Evolutionary conservation across 2,797 vertebrate species (phyloP), one percentile per base, ranked within the genome.

Genomic region (Takifugu ocellatus): DNA sequence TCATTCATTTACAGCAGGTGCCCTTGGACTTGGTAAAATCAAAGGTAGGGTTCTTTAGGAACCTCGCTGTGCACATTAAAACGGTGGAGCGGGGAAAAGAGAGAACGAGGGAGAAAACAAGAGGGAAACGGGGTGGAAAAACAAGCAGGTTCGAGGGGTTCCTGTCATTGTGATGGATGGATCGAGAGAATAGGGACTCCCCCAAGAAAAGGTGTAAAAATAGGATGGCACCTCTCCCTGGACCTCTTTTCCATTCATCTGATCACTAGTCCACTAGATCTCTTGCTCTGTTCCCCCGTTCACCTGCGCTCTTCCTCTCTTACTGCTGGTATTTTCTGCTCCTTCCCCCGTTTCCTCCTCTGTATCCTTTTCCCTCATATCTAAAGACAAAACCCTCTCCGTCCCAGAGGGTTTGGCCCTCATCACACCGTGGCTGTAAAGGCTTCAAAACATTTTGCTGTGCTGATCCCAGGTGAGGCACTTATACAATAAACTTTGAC

Each of bases 161-260:
- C 77, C 69, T 83, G 84, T 84, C 83, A 82, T 68, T 49, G 74
- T 90, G 88, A 90, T 87, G 81, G 86, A 89, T 89, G 71, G 78
- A 81, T 71, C 21, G 62, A 78, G 79, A 58, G 72, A 82, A 68
- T 33, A 69, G 75, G 73, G 62, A 70, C 66, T 87, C 85, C 85
- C 87, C 81, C 66, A 83, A 81, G 77, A 77, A 84, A 76, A 77
- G 56, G 75, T 68, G 71, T 84, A 90, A 89, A 88, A 90, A 88
- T 87, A 88, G 84, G 84, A 78, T 68, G 57, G 72, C 76, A 70
- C 72, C 72, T 80, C 63, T 87, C 81, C 82, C 84, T 53, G 53
- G 75, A 85, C 75, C 72, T 63, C 44, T 61, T 68, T 67, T 75
- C 66, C 75, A 77, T 81, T 86, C 78, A 87, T 79, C 75, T 74